These are phyloP conservation scores for Musca domestica DNA, from an alignment of 1,140 invertebrate genomes.

Conservation along the genomic window DNA sequence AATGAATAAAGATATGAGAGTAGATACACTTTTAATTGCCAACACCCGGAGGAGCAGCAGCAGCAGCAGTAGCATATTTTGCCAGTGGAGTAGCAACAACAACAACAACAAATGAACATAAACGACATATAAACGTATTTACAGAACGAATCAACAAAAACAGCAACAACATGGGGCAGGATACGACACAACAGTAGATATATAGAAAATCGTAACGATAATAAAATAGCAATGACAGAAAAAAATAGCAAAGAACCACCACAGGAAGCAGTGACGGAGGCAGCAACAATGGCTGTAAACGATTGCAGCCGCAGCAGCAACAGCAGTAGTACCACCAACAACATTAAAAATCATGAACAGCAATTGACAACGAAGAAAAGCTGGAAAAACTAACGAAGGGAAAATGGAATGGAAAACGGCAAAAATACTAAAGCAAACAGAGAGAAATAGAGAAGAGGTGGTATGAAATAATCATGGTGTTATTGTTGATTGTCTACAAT, in stretches of 20 bases:
- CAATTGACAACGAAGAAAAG: conserved; percentile 18
- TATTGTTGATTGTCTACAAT: too few species aligned
- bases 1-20: too few species aligned
- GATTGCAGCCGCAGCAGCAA: neutral
- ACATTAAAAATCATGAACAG: conserved; percentile 15
- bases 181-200: neutral
- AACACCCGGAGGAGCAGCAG: conserved; percentile 15
- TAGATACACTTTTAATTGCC: conserved; percentile 24
- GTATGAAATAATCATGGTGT: neutral
- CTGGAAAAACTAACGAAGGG: neutral
- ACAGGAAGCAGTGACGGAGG: neutral
- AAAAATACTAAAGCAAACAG: neutral
- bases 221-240: conserved; percentile 4
- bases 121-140: too few species aligned
- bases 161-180: too few species aligned
- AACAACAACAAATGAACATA: neutral
- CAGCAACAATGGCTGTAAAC: neutral
- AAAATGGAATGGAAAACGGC: neutral
- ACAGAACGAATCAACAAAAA: neutral
- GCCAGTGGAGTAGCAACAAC: neutral
- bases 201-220: conserved; percentile 11
- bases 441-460: neutral
- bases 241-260: conserved; percentile 9
- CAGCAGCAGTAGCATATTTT: neutral
- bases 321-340: neutral